Evolutionary conservation across 2,113 vertebrate species (phyloP).

Genomic region (Mormyrus lacerda): DNA sequence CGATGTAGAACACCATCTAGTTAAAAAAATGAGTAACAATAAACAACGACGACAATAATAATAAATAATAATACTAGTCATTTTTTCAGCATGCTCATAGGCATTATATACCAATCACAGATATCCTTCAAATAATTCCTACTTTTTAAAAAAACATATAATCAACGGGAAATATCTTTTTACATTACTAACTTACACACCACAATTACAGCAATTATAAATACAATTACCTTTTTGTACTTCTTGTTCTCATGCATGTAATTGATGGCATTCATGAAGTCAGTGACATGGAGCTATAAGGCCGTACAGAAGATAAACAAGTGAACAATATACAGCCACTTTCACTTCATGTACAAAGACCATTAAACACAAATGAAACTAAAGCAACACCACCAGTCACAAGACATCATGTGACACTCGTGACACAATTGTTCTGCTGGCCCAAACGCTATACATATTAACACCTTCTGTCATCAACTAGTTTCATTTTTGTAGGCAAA

Average conservation of each 20-base stretch:
- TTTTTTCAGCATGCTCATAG: background rate
- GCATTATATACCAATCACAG: background rate
- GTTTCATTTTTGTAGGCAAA: background rate
- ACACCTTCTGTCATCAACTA: background rate
- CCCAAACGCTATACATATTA: background rate
- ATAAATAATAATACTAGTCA: background rate
- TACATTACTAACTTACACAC: background rate
- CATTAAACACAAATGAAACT: background rate
- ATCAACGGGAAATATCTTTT: background rate
- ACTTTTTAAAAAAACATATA: background rate
- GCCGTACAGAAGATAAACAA: constrained; percentile 14
- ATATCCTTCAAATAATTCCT: background rate
- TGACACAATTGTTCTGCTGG: background rate
- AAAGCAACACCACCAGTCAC: background rate
- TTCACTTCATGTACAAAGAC: background rate
- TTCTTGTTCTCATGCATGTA: constrained; percentile 81
- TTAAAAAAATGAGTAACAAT: background rate
- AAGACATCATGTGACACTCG: background rate
- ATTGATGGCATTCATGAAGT: constrained; percentile 73
- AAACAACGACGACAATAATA: background rate
- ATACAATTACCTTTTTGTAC: constrained; percentile 63
- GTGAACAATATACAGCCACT: background rate
- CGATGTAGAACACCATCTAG: constrained; percentile 96
- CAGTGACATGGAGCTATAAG: constrained; percentile 72
- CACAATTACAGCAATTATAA: background rate